A percentile compares a stretch with the other conserved stretches of the same genome.
These are phyloP conservation scores for Geopemphigus sp. DNA, from an alignment of 1,140 invertebrate species.

Conservation along the genomic window DNA sequence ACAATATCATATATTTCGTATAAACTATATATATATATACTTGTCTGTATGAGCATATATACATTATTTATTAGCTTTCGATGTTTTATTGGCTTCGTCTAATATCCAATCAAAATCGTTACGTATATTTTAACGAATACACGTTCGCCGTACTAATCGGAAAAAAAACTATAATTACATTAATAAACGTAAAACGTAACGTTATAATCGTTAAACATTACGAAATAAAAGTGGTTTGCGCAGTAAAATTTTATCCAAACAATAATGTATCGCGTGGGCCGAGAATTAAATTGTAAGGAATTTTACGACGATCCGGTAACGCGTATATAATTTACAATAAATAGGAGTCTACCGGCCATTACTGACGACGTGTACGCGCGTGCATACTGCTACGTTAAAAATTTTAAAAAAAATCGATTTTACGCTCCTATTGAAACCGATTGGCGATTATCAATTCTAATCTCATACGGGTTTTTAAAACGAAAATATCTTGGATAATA, in stretches of 20 bases:
- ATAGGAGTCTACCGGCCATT: too few species aligned
- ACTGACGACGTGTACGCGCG: too few species aligned
- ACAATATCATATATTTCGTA: background rate
- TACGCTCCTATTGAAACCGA: too few species aligned
- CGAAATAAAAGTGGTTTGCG: background rate
- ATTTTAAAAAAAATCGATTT: too few species aligned
- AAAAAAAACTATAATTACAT: background rate
- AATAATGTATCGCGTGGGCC: background rate
- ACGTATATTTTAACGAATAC: background rate
- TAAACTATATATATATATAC: background rate
- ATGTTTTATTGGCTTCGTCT: background rate
- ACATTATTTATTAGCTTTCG: slow-evolving; percentile 1
- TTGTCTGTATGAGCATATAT: background rate
- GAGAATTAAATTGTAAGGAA: background rate
- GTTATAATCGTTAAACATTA: background rate
- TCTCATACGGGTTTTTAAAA: too few species aligned
- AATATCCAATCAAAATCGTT: background rate
- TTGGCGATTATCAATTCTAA: too few species aligned
- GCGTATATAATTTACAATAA: too few species aligned
- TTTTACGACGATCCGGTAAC: background rate
- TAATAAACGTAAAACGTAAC: background rate
- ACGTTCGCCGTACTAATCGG: background rate
- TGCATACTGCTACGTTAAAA: too few species aligned
- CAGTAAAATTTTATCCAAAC: background rate
- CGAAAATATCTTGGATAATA: background rate